Evolutionary conservation across 2,888 invertebrate genomes (phyloP).

Genomic region (Galerucella pusilla): DNA sequence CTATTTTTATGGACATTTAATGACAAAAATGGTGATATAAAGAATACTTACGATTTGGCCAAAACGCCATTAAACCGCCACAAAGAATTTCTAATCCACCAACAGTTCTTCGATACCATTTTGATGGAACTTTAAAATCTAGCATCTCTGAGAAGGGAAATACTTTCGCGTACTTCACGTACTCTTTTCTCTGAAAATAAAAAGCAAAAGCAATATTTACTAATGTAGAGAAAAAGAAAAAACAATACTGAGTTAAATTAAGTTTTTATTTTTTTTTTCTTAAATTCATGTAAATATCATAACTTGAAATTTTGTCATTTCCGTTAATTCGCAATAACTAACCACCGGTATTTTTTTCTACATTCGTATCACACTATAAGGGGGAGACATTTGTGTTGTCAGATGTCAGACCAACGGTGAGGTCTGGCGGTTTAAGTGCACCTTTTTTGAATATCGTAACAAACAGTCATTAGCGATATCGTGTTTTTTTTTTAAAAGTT

Average conservation of each 20-base stretch:
- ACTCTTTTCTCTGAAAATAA: constrained; percentile 86
- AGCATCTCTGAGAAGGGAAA: constrained; percentile 85
- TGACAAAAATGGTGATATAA: not conserved
- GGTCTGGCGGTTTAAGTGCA: no score
- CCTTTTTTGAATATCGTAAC: no score
- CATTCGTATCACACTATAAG: no score
- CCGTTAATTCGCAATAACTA: no score
- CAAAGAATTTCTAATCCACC: constrained; percentile 87
- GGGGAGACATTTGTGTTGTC: no score
- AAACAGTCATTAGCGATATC: no score
- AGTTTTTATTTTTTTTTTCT: no score
- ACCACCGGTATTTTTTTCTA: no score
- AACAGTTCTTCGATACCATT: constrained; percentile 89
- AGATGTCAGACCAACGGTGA: no score
- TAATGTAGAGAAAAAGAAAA: not conserved
- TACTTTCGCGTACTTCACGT: constrained; percentile 95
- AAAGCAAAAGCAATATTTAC: constrained; percentile 28
- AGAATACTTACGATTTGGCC: constrained; percentile 81
- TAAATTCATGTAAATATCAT: not conserved
- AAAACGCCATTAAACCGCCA: constrained; percentile 82
- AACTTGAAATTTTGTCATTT: not conserved
- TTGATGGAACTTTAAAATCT: constrained; percentile 89
- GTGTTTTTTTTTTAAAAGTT: no score
- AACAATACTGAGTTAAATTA: not conserved
- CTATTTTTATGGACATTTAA: no score